Conservation (phyloP, 2,113 vertebrate species). For the Carassius auratus region DNA sequence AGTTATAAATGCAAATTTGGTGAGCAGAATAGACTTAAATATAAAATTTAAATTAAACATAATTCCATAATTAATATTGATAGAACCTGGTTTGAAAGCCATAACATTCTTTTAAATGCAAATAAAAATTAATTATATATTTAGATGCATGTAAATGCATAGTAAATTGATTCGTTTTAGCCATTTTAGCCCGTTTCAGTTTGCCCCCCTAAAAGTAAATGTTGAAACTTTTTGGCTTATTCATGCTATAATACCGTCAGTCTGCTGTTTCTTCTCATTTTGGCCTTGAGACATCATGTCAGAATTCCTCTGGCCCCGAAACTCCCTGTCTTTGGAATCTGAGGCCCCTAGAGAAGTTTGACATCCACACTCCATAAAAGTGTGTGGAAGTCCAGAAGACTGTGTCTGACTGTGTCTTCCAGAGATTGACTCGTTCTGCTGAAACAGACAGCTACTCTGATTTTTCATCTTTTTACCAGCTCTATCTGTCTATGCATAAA, state of each 20-base stretch:
- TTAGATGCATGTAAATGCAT: not conserved
- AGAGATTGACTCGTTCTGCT: not conserved
- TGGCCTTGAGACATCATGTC: slow-evolving; percentile 39
- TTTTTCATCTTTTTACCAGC: not conserved
- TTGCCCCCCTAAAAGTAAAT: not conserved
- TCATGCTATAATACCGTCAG: not conserved
- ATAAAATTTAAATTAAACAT: too few relatives aligned
- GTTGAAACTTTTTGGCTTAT: not conserved
- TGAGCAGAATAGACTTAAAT: not conserved
- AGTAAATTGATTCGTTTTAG: too few relatives aligned
- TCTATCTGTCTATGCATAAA: not conserved
- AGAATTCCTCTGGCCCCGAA: not conserved
- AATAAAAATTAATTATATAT: not conserved
- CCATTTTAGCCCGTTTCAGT: not conserved
- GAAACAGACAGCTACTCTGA: slow-evolving; percentile 49
- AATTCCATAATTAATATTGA: not conserved
- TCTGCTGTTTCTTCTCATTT: slow-evolving; percentile 9
- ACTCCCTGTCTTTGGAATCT: slow-evolving; percentile 53
- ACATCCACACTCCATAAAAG: slow-evolving; percentile 52
- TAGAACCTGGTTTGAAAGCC: not conserved
- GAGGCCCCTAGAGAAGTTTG: slow-evolving; percentile 56
- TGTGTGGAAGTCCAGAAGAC: slow-evolving; percentile 5
- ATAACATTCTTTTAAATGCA: not conserved
- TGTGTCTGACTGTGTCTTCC: slow-evolving; percentile 20
- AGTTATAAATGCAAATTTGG: not conserved